Evolutionary conservation across 2,113 vertebrate species (phyloP).

Genomic region (Zosterops borbonicus): DNA sequence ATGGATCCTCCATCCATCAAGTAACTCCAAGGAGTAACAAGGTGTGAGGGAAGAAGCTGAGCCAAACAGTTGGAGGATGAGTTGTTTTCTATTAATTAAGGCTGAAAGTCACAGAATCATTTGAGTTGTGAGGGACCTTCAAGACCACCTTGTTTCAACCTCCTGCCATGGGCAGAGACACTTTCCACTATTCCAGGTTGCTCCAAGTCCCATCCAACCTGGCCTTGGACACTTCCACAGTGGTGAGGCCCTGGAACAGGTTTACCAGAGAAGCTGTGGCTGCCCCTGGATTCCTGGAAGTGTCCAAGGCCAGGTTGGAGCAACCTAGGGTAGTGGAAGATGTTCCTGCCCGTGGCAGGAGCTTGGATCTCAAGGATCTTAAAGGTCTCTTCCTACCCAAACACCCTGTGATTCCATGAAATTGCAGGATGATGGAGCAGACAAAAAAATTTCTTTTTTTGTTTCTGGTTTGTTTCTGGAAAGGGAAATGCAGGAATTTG

Average conservation of each 20-base stretch:
- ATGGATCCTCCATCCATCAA: neutral
- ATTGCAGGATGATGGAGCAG: neutral
- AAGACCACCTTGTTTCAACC: neutral
- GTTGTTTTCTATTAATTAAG: neutral
- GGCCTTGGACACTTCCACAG: neutral
- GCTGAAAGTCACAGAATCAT: neutral
- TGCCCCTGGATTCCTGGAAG: neutral
- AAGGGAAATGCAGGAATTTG: neutral
- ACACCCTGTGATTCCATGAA: neutral
- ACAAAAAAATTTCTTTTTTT: too few relatives aligned
- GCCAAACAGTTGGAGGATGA: accelerated
- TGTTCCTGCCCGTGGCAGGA: neutral
- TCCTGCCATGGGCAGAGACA: accelerated
- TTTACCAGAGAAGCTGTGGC: neutral
- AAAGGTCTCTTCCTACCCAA: neutral
- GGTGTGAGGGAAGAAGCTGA: neutral
- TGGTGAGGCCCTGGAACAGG: neutral
- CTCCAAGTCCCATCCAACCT: neutral
- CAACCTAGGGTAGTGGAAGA: neutral
- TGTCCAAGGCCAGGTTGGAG: neutral
- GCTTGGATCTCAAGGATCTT: neutral
- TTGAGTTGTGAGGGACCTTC: neutral
- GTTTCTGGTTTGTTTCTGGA: neutral
- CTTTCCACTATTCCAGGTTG: neutral
- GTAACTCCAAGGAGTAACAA: neutral